A percentile compares a stretch with the other conserved stretches of the same genome.
Evolutionary conservation across 2,888 invertebrate genomes (phyloP).

Genomic region (Chelonus formosanus): DNA sequence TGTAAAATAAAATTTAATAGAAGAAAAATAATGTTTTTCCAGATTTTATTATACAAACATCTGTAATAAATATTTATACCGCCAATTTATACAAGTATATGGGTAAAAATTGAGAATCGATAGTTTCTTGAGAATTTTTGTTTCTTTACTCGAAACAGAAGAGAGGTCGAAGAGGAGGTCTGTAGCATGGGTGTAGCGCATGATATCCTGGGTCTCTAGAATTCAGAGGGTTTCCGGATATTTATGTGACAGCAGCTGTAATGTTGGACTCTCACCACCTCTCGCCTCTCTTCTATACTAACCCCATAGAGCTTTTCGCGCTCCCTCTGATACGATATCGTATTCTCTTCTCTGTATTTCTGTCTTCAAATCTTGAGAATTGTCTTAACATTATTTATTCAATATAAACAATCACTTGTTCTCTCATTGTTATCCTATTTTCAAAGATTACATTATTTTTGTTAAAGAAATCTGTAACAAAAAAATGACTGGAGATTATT

Average conservation of each 20-base stretch:
- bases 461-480: no score
- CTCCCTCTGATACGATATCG: slow-evolving; percentile 12
- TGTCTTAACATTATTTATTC: no score
- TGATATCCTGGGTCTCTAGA: slow-evolving; percentile 50
- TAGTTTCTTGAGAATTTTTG: slow-evolving; percentile 54
- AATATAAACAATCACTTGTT: not conserved
- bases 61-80: slow-evolving; percentile 30
- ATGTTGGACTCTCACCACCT: slow-evolving; percentile 45
- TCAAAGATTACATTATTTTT: no score
- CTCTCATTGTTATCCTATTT: no score
- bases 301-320: slow-evolving; percentile 19
- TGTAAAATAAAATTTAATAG: no score
- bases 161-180: slow-evolving; percentile 13
- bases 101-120: slow-evolving; percentile 60
- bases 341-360: slow-evolving; percentile 19
- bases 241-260: slow-evolving; percentile 63
- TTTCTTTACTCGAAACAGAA: slow-evolving; percentile 50
- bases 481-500: no score
- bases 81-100: slow-evolving; percentile 37
- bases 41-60: slow-evolving; percentile 16
- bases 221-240: slow-evolving; percentile 60
- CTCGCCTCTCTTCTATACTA: slow-evolving; percentile 9
- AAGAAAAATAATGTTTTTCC: slow-evolving; percentile 9
- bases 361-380: slow-evolving; percentile 19
- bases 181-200: slow-evolving; percentile 22